Conservation (phyloP, 2,113 vertebrate genomes). For the Muntiacus reevesi region DNA sequence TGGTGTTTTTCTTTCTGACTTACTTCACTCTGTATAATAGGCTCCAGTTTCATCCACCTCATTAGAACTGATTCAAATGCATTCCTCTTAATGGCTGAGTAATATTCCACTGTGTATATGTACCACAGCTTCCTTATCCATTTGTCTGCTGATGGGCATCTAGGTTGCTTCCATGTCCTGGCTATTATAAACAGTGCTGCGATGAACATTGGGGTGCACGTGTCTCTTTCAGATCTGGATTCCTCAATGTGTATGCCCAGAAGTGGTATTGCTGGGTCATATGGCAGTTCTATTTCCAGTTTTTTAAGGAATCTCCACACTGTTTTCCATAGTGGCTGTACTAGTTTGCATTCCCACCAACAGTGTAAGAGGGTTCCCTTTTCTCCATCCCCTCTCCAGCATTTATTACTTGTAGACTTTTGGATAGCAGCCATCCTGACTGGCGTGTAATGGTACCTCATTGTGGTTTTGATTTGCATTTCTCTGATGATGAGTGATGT, state of each 20-base stretch:
- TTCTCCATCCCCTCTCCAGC: background rate
- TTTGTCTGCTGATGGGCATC: background rate
- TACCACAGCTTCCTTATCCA: background rate
- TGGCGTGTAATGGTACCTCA: background rate
- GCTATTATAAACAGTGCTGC: background rate
- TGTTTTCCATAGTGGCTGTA: background rate
- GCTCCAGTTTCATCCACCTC: background rate
- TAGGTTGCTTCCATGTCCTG: background rate
- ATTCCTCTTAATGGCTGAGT: background rate
- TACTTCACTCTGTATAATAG: background rate
- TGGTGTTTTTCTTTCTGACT: background rate
- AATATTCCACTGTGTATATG: background rate
- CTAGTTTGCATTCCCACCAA: background rate
- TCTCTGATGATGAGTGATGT: background rate
- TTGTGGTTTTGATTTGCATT: background rate
- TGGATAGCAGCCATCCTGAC: background rate
- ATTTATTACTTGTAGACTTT: background rate
- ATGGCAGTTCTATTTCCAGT: background rate
- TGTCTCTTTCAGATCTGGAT: background rate
- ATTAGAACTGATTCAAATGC: background rate
- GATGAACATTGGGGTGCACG: background rate
- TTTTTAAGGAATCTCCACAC: background rate
- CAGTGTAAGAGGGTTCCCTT: background rate
- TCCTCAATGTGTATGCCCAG: accelerated
- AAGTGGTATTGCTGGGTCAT: background rate